These are phyloP conservation scores for Gallinago paraguaiae DNA, from an alignment of 2,113 vertebrate species.

Conservation along the genomic window DNA sequence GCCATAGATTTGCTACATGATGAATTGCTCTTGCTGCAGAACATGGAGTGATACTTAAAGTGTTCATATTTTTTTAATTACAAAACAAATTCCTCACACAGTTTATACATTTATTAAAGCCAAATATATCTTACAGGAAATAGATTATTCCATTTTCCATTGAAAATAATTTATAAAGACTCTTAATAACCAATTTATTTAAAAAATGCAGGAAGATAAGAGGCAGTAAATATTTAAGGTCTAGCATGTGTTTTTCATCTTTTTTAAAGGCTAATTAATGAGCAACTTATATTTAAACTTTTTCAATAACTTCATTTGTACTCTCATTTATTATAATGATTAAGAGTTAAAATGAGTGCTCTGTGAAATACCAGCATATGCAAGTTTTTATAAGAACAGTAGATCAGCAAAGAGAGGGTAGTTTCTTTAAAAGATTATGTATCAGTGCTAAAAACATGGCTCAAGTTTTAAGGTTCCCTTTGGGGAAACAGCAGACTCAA, in stretches of 20 bases:
- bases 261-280: neutral
- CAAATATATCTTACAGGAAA: neutral
- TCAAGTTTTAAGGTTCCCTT: neutral
- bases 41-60: neutral
- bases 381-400: neutral
- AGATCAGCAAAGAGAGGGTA: neutral
- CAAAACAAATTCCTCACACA: neutral
- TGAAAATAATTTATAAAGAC: neutral
- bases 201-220: neutral
- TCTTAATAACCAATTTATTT: neutral
- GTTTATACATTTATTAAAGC: constrained; percentile 9
- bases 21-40: neutral
- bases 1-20: neutral
- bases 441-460: neutral
- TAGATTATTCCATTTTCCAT: neutral
- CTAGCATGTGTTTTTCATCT: neutral
- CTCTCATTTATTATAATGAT: neutral
- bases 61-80: neutral
- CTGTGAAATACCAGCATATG: neutral
- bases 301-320: neutral
- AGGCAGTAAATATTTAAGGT: neutral
- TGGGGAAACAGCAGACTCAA: neutral
- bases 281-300: neutral
- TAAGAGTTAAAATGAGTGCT: neutral
- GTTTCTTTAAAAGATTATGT: neutral